These are phyloP conservation scores for Eubasilissa splendida DNA, from an alignment of 2,888 invertebrate genomes.

Conservation along the genomic window DNA sequence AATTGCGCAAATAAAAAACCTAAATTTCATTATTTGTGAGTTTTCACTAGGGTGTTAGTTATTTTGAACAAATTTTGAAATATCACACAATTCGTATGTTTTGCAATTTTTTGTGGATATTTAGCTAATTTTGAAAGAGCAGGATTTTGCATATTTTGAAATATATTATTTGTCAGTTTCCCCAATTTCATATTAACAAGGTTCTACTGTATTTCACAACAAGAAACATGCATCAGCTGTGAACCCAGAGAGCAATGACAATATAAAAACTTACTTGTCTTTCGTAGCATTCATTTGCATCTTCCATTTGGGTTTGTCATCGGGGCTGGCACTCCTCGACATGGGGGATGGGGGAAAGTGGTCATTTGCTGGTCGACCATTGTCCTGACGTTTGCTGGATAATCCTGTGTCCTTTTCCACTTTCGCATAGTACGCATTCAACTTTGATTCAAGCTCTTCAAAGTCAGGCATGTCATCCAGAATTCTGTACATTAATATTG, in stretches of 20 bases:
- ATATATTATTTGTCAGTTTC: too few species aligned
- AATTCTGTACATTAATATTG: constrained; percentile 65
- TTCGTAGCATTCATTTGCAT: constrained; percentile 78
- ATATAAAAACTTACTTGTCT: constrained; percentile 65
- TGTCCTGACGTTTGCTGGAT: constrained; percentile 68
- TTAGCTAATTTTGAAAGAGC: too few species aligned
- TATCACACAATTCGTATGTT: too few species aligned
- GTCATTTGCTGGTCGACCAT: constrained; percentile 65
- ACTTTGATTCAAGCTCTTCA: constrained; percentile 83
- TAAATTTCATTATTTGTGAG: too few species aligned
- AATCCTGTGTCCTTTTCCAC: constrained; percentile 77
- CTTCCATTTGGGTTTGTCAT: constrained; percentile 76
- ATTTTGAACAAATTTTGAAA: too few species aligned
- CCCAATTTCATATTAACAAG: too few species aligned
- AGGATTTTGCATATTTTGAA: too few species aligned
- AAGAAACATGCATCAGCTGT: background rate
- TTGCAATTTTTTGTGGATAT: too few species aligned
- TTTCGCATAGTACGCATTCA: constrained; percentile 85
- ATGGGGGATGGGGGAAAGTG: constrained; percentile 63
- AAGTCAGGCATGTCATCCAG: constrained; percentile 81
- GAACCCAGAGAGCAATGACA: background rate
- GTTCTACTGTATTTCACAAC: background rate
- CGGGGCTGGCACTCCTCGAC: constrained; percentile 69
- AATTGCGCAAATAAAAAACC: too few species aligned
- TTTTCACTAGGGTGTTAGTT: too few species aligned